These are phyloP conservation scores for Oeneis ivallda DNA, from an alignment of 2,888 invertebrate genomes.

Conservation along the genomic window DNA sequence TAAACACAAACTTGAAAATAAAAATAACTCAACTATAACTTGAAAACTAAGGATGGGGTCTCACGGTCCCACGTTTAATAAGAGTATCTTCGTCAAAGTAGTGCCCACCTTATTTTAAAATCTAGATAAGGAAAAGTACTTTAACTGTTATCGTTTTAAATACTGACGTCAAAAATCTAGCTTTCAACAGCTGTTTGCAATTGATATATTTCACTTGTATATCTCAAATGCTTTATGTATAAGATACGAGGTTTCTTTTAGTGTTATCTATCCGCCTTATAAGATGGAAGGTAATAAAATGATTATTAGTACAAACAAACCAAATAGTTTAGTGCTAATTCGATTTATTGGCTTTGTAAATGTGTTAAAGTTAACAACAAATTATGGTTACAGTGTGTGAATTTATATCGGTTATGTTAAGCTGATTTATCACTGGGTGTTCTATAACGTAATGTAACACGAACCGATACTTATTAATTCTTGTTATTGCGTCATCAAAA, in stretches of 20 bases:
- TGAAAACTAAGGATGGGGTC: no score
- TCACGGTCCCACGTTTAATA: no score
- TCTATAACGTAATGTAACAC: not conserved
- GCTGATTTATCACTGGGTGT: not conserved
- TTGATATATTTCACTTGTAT: slow-evolving; percentile 35
- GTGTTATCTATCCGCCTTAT: slow-evolving; percentile 41
- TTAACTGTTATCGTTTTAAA: not conserved
- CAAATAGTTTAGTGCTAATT: slow-evolving; percentile 24
- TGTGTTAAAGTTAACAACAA: slow-evolving; percentile 18
- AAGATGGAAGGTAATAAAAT: slow-evolving; percentile 40
- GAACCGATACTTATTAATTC: not conserved
- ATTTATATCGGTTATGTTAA: slow-evolving; percentile 15
- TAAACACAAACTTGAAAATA: no score
- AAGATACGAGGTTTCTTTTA: slow-evolving; percentile 37
- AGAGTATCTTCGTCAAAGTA: not conserved
- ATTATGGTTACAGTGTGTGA: slow-evolving; percentile 24
- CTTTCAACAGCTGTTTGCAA: slow-evolving; percentile 15
- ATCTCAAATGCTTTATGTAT: slow-evolving; percentile 41
- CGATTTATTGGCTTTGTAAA: slow-evolving; percentile 26
- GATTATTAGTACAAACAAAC: slow-evolving; percentile 35
- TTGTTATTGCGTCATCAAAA: not conserved
- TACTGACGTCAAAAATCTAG: slow-evolving; percentile 16
- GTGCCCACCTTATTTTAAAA: not conserved
- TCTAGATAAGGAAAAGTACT: not conserved
- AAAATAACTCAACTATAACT: no score